These are phyloP conservation scores for Atractosteus spatula DNA, from an alignment of 2,113 vertebrate genomes.

Conservation along the genomic window DNA sequence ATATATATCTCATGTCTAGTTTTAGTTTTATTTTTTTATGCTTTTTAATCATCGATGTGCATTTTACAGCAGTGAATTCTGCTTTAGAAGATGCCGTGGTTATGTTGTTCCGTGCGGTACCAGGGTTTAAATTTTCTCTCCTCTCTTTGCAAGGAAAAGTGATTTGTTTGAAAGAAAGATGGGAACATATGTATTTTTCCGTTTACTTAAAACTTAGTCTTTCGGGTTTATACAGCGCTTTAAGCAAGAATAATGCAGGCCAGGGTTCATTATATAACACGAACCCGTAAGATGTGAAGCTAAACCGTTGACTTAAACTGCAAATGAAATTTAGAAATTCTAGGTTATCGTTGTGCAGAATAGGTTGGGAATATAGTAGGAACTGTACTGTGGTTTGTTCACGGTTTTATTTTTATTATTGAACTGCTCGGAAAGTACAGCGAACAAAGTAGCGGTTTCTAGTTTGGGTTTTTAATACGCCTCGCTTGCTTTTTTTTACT, in stretches of 20 bases:
- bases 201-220: slow-evolving; percentile 15
- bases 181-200: slow-evolving; percentile 47
- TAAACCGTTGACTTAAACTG: slow-evolving; percentile 1
- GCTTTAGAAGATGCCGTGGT: slow-evolving; percentile 31
- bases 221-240: background rate
- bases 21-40: no score
- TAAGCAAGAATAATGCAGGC: background rate
- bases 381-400: slow-evolving; percentile 32
- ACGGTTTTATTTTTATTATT: slow-evolving; percentile 25
- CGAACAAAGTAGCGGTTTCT: slow-evolving; percentile 13
- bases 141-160: slow-evolving; percentile 23
- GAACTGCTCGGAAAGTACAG: slow-evolving; percentile 12
- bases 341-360: background rate
- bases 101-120: slow-evolving; percentile 36
- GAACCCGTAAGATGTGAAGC: slow-evolving; percentile 7
- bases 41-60: no score
- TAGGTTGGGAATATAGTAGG: background rate
- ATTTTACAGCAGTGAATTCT: slow-evolving; percentile 15
- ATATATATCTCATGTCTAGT: no score
- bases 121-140: slow-evolving; percentile 53
- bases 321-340: background rate
- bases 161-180: slow-evolving; percentile 24
- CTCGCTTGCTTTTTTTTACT: slow-evolving; percentile 22
- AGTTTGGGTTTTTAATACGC: slow-evolving; percentile 21
- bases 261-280: slow-evolving; percentile 17